These are phyloP conservation scores for Drosophila sp. DNA, from an alignment of 1,140 invertebrate species.

Conservation along the genomic window DNA sequence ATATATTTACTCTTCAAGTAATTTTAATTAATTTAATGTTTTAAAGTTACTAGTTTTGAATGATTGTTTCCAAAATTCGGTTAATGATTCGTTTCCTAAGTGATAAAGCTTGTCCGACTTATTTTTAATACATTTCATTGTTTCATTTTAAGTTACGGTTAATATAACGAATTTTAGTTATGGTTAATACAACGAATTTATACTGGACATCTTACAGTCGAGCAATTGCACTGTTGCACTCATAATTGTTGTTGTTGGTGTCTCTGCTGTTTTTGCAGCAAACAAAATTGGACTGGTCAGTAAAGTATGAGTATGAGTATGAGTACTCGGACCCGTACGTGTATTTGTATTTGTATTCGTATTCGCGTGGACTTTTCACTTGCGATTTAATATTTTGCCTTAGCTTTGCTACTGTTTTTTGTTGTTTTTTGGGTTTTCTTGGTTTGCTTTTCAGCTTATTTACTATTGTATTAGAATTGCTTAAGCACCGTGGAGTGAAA, in stretches of 20 bases:
- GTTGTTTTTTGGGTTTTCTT: constrained; percentile 35
- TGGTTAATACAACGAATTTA: too few relatives aligned
- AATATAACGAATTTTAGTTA: too few relatives aligned
- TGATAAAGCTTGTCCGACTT: too few relatives aligned
- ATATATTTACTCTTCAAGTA: too few relatives aligned
- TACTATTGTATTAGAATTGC: constrained; percentile 57
- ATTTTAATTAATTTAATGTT: too few relatives aligned
- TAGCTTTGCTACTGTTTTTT: constrained; percentile 54
- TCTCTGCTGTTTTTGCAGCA: constrained; percentile 31
- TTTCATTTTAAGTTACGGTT: too few relatives aligned
- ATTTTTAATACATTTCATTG: too few relatives aligned
- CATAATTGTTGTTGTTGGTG: neutral
- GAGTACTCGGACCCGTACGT: neutral
- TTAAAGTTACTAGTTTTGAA: too few relatives aligned
- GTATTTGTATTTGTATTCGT: constrained; percentile 11
- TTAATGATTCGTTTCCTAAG: too few relatives aligned
- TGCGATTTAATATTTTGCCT: constrained; percentile 57
- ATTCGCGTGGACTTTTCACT: constrained; percentile 60
- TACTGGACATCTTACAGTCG: too few relatives aligned
- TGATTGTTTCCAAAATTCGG: too few relatives aligned
- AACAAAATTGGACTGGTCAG: constrained; percentile 46
- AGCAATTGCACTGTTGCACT: too few relatives aligned
- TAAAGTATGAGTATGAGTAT: constrained; percentile 16
- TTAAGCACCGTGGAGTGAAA: constrained; percentile 38
- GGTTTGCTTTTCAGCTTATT: constrained; percentile 31